A percentile compares a stretch with the other conserved stretches of the same genome.
These are phyloP conservation scores for Hypothenemus hampei DNA, from an alignment of 1,140 invertebrate species.

Conservation along the genomic window DNA sequence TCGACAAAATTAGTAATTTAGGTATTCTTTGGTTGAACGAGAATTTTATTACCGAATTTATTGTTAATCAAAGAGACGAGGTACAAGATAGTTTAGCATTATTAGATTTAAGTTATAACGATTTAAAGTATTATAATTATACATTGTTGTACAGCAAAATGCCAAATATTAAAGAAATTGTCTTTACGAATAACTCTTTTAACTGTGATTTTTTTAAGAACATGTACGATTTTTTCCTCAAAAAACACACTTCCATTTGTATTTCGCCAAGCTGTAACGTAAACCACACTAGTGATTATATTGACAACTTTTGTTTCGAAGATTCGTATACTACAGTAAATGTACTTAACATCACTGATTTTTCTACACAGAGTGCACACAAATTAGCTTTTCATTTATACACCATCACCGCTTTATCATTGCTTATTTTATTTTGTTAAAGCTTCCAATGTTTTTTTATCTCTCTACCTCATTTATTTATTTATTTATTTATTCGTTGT, in stretches of 20 bases:
- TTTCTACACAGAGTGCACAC: conserved; percentile 25
- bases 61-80: conserved; percentile 31
- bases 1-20: conserved; percentile 37
- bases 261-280: conserved; percentile 28
- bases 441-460: conserved; percentile 14
- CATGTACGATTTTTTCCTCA: conserved; percentile 36
- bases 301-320: conserved; percentile 30
- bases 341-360: conserved; percentile 27
- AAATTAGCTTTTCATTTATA: conserved; percentile 5
- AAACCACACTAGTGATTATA: conserved; percentile 28
- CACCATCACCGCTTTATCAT: conserved; percentile 17
- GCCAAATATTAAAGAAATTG: conserved; percentile 37
- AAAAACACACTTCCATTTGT: conserved; percentile 34
- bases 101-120: conserved; percentile 36
- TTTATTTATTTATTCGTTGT: no score
- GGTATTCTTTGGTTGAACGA: conserved; percentile 37
- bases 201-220: conserved; percentile 36
- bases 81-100: conserved; percentile 32
- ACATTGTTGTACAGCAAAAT: conserved; percentile 35
- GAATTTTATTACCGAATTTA: conserved; percentile 35
- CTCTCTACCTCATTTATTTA: conserved; percentile 30
- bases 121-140: conserved; percentile 34
- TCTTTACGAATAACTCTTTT: conserved; percentile 34
- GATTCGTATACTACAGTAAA: conserved; percentile 1
- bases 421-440: conserved; percentile 22